phyloP scores from a whole-genome alignment of 2,888 invertebrate genomes.

The Harpagoxenus sublaevis region DNA sequence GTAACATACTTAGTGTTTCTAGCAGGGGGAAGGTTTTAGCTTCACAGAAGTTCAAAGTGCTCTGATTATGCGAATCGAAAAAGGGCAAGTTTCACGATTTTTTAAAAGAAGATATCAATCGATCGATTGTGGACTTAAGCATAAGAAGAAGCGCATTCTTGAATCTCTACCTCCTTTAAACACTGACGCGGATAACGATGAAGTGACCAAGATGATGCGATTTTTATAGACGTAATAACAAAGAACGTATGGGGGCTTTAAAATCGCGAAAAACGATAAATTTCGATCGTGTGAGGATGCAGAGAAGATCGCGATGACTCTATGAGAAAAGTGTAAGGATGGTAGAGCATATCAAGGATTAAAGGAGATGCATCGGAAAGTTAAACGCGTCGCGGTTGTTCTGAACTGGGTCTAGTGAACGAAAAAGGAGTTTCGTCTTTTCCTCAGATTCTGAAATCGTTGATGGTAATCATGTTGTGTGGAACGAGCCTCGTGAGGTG shows the following conservation, averaged over 20 bases:
- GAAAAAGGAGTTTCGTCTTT: neutral
- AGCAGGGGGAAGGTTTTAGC: neutral
- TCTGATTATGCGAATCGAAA: neutral
- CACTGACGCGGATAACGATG: neutral
- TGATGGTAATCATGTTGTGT: slow-evolving; percentile 58
- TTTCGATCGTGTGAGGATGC: neutral
- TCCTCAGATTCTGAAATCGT: neutral
- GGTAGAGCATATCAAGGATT: slow-evolving; percentile 27
- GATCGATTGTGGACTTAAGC: neutral
- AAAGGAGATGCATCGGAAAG: slow-evolving; percentile 39
- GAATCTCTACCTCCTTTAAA: neutral
- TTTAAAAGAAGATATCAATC: neutral
- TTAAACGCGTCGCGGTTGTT: neutral
- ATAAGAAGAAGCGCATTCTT: neutral
- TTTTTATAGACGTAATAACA: neutral
- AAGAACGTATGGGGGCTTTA: neutral
- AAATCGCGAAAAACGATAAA: slow-evolving; percentile 7
- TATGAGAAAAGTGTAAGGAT: slow-evolving; percentile 6
- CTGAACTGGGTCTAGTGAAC: neutral
- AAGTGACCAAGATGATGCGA: neutral
- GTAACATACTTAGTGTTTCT: neutral
- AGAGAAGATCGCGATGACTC: neutral
- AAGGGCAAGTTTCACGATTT: neutral
- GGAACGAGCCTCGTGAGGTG: slow-evolving; percentile 62
- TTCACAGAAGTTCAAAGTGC: neutral